Conservation (phyloP, 2,888 invertebrate genomes). For the Sussaba pulchella region DNA sequence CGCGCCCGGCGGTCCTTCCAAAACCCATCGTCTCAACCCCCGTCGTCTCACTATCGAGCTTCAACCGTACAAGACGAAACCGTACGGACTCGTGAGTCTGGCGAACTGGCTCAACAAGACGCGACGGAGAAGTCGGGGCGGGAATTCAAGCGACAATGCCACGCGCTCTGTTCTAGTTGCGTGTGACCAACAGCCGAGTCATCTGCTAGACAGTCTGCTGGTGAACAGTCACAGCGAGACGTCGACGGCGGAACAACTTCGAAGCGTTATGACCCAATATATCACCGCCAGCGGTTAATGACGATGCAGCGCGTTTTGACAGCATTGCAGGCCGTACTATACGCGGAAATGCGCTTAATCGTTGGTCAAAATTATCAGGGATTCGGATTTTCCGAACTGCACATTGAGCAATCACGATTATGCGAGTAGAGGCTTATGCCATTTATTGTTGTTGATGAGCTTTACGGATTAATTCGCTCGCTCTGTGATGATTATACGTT, state of each 20-base stretch:
- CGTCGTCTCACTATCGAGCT: conserved; percentile 50
- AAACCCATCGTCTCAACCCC: too few relatives aligned
- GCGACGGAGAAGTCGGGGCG: conserved; percentile 4
- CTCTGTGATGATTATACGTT: too few relatives aligned
- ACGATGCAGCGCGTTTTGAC: conserved; percentile 26
- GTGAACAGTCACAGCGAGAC: neutral
- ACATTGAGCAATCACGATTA: too few relatives aligned
- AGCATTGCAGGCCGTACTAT: neutral
- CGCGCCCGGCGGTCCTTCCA: too few relatives aligned
- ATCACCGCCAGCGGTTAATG: neutral
- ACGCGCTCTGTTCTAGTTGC: conserved; percentile 13
- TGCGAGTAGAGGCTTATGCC: too few relatives aligned
- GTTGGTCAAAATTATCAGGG: too few relatives aligned
- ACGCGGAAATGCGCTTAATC: too few relatives aligned
- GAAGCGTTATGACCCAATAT: conserved; percentile 27
- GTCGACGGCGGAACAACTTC: conserved; percentile 11
- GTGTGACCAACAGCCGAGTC: neutral
- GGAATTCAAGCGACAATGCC: conserved; percentile 17
- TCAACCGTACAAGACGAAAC: conserved; percentile 50
- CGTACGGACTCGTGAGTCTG: conserved; percentile 33
- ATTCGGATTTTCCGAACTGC: too few relatives aligned
- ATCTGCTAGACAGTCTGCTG: neutral
- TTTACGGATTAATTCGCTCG: too few relatives aligned
- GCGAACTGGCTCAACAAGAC: conserved; percentile 43
- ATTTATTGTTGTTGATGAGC: too few relatives aligned